Evolutionary conservation across 2,797 vertebrate genomes (phyloP).

Genomic region (Sibirionetta formosa): DNA sequence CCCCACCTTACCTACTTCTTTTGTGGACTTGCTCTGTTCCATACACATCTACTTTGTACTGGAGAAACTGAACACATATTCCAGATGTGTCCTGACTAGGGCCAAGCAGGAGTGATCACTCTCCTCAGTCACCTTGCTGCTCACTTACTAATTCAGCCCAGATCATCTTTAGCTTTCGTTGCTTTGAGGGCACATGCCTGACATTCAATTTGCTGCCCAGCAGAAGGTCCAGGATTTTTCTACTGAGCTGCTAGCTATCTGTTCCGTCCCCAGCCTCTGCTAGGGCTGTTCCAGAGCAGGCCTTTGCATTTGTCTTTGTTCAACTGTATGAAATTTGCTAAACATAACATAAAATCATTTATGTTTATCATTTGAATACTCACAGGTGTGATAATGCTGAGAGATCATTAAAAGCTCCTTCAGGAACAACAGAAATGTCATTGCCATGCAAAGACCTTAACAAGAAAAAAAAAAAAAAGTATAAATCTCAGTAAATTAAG

Average conservation of each 20-base stretch:
- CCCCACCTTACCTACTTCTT: background rate
- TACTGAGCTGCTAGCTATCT: background rate
- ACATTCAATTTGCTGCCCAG: background rate
- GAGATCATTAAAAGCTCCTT: slow-evolving; percentile 96
- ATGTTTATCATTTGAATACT: slow-evolving; percentile 77
- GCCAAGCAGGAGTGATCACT: background rate
- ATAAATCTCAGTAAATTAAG: background rate
- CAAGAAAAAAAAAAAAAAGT: background rate
- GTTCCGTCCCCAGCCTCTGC: background rate
- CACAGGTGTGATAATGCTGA: slow-evolving; percentile 96
- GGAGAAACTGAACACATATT: background rate
- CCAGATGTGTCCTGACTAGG: background rate
- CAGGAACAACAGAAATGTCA: slow-evolving; percentile 95
- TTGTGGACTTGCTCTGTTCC: background rate
- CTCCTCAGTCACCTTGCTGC: background rate
- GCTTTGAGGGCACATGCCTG: background rate
- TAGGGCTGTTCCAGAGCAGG: background rate
- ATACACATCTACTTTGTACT: background rate
- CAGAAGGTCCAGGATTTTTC: background rate
- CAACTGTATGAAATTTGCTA: background rate
- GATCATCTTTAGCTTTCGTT: background rate
- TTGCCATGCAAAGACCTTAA: slow-evolving; percentile 97
- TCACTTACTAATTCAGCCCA: background rate
- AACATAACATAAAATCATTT: background rate
- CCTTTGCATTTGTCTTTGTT: background rate